Percentiles rank a stretch among this genome's conserved stretches.
Evolutionary conservation across 2,113 vertebrate genomes (phyloP).

Genomic region (Daphoenositta chrysoptera): DNA sequence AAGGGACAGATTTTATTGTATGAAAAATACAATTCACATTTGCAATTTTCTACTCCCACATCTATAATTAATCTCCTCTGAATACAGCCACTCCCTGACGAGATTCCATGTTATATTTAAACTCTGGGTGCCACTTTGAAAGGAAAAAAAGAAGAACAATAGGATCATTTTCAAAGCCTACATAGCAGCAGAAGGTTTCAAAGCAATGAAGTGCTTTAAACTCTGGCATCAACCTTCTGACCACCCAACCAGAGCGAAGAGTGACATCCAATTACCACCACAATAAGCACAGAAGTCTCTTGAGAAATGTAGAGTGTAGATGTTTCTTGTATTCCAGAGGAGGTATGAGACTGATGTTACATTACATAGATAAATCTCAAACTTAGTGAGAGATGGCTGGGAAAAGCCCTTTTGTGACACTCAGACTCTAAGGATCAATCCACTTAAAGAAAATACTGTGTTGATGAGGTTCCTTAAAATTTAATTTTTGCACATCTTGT

Average conservation of each 20-base stretch:
- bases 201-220: slow-evolving; percentile 34
- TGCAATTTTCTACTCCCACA: slow-evolving; percentile 47
- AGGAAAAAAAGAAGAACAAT: neutral
- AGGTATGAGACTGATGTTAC: neutral
- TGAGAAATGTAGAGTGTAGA: neutral
- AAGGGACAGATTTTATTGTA: slow-evolving; percentile 6
- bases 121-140: slow-evolving; percentile 14
- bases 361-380: neutral
- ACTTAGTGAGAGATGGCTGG: neutral
- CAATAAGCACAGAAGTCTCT: neutral
- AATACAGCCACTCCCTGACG: slow-evolving; percentile 31
- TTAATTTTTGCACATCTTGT: neutral
- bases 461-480: neutral
- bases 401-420: neutral
- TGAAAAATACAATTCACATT: slow-evolving; percentile 11
- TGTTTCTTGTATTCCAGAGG: neutral
- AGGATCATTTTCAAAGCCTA: slow-evolving; percentile 45
- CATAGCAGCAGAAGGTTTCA: slow-evolving; percentile 26
- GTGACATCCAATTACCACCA: neutral
- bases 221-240: neutral
- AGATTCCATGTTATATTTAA: slow-evolving; percentile 53
- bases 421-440: neutral
- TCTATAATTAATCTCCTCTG: slow-evolving; percentile 57
- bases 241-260: neutral
- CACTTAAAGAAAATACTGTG: neutral